phyloP scores from a whole-genome alignment of 2,113 vertebrate genomes.

The Corythaixoides concolor region DNA sequence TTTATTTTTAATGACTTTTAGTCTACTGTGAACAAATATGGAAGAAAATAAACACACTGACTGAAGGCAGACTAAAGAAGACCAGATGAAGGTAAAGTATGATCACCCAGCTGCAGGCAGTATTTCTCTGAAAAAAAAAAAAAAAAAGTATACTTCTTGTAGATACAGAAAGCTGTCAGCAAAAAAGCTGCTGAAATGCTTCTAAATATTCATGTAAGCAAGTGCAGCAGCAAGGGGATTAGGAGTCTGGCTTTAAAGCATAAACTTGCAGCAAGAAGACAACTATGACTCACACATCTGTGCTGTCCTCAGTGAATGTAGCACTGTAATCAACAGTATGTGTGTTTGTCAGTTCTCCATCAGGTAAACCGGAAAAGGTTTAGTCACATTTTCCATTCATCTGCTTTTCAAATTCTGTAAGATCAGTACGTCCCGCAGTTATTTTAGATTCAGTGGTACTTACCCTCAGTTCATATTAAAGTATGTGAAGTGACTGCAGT shows the following conservation, averaged over 20 bases:
- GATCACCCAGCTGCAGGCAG: neutral
- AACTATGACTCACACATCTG: conserved; percentile 5
- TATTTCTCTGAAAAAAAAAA: neutral
- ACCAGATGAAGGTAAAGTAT: neutral
- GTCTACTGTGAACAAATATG: neutral
- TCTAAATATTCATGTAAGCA: neutral
- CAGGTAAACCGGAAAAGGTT: neutral
- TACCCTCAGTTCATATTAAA: neutral
- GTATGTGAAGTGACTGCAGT: neutral
- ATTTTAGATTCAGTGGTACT: neutral
- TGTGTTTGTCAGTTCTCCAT: neutral
- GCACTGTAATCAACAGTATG: neutral
- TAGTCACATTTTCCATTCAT: neutral
- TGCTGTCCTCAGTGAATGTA: neutral
- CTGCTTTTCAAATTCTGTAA: neutral
- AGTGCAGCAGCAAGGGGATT: neutral
- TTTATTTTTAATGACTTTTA: neutral
- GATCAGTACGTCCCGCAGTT: neutral
- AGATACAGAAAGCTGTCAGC: neutral
- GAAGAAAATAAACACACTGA: neutral
- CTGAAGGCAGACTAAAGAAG: neutral
- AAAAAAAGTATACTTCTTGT: neutral
- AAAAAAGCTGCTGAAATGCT: neutral
- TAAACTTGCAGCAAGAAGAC: neutral
- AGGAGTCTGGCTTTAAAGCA: neutral